Evolutionary conservation across 1,140 invertebrate genomes (phyloP), one percentile per base, ranked within the genome.

Genomic region (Grapholita molesta): DNA sequence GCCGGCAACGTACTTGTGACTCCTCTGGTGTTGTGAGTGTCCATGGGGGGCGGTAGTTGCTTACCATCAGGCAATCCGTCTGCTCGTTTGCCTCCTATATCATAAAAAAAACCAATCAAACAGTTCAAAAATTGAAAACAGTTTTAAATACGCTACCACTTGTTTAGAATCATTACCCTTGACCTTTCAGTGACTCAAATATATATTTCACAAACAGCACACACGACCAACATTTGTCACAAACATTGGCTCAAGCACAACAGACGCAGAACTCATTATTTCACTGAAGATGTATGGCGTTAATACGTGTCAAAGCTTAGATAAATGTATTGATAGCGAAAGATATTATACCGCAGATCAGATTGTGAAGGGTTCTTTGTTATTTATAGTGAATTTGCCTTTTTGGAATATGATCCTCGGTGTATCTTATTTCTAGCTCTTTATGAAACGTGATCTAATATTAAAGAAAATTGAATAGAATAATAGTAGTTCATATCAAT

Each of bases 271-370:
- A 18, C 55, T 61, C 55, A 61, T 61, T 32, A 61, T 61, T 61
- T n/a, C 25, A 18, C 55, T 32, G 28, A 61, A 61, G 55, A 61
- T 61, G 55, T 61, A 61, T 61, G 55, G 55, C 55, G 15, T 61
- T 61, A 61, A 61, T 61, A 61, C 55, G 55, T 61, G 55, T 61
- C 55, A 61, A 61, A 61, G 55, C 55, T 30, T 32, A 61, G 55
- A 61, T 61, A 61, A 61, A 61, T 61, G 24, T 61, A 61, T 61
- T 61, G 55, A 61, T 61, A 61, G 55, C 55, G 24, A 32, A 15
- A 25, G 55, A 30, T 61, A 61, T 28, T 15, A 28, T 61, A 1
- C 25, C n/a, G 3, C 11, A 8, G 53, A 25, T 57, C 25, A 25
- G 6, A 12, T 28, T 25, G n/a, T 15, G 55, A 28, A 15, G 55